Base-by-base conservation (phyloP, 2,797 vertebrate genomes). In the Hoplostethus atlanticus region DNA sequence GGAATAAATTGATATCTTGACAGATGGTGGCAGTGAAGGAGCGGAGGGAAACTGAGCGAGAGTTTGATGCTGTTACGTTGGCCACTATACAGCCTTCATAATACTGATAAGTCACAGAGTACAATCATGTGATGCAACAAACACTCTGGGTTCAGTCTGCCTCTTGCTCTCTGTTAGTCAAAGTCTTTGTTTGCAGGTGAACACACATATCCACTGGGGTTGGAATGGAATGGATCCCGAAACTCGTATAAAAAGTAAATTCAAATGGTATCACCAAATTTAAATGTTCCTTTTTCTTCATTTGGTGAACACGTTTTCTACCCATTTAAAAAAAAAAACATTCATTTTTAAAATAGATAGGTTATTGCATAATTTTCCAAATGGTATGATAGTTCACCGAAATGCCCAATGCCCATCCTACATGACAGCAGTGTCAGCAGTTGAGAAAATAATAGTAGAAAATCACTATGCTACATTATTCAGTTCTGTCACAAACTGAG, bases 1-100 rank as follows among this genome's bases (percentile, higher is more conserved):
- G 53, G 72, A 68, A 66, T 65, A 79, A 79, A 84, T 73, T 53
- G 73, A 79, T 79, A 76, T 78, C 67, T 65, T 77, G 84, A 88
- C 79, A 89, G 80, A 89, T 72, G 81, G 82, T 7, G 0, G 52
- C 47, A 77, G 59, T 76, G 79, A 73, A 68, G 69, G 58, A 79
- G 48, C 7, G 6, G 67, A 42, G 44, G 38, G 44, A 72, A 70
- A 55, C 68, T 65, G 56, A 74, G 75, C 1, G 21, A 21, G 21
- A 21, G 21, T 21, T 21, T 46, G 76, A 79, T 64, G 25, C 11
- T 53, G 13, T 38, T 4, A 50, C 4, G 17, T 65, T 65, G 80
- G 82, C 77, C 77, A 50, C 53, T 15, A 31, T 34, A 75, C 54
- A 56, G 71, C 51, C 61, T 46, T 59, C 56, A 81, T 79, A 36